These are phyloP conservation scores for Liodrosophila aerea DNA, from an alignment of 2,888 invertebrate species.

Conservation along the genomic window DNA sequence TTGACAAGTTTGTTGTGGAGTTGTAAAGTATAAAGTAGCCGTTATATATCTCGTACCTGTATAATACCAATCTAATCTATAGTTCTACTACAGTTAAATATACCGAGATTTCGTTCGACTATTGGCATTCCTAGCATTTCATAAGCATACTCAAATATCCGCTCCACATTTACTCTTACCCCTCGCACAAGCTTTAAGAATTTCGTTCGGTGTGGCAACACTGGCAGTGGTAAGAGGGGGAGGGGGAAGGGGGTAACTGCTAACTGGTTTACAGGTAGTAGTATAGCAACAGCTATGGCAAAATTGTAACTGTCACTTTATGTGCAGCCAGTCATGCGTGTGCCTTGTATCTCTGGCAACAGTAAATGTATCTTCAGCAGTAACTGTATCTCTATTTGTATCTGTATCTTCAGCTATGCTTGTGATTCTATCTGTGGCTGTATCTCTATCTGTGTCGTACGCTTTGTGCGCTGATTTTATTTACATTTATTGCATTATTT, in stretches of 20 bases:
- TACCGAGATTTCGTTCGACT: no score
- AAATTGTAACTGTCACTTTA: conserved; percentile 52
- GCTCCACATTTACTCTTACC: no score
- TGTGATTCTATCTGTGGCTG: conserved; percentile 5
- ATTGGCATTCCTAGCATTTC: no score
- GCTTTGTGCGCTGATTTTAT: conserved; percentile 7
- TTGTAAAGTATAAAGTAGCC: no score
- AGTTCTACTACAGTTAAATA: no score
- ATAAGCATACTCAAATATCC: no score
- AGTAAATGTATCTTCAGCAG: conserved; percentile 8
- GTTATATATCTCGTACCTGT: no score
- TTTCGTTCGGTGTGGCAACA: conserved; percentile 6
- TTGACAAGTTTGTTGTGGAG: no score
- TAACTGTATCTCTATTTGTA: not conserved
- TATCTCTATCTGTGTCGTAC: conserved; percentile 2
- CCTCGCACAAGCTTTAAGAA: no score
- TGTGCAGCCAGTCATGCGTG: conserved; percentile 43
- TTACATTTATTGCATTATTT: conserved; percentile 52
- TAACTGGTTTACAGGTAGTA: conserved; percentile 25
- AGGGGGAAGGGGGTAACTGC: conserved; percentile 14
- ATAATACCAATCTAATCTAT: no score
- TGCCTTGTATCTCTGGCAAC: not conserved
- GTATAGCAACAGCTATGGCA: conserved; percentile 15
- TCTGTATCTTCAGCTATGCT: conserved; percentile 6
- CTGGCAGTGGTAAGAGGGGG: not conserved